phyloP scores from a whole-genome alignment of 2,888 invertebrate species.

The Alloplasta piceator region DNA sequence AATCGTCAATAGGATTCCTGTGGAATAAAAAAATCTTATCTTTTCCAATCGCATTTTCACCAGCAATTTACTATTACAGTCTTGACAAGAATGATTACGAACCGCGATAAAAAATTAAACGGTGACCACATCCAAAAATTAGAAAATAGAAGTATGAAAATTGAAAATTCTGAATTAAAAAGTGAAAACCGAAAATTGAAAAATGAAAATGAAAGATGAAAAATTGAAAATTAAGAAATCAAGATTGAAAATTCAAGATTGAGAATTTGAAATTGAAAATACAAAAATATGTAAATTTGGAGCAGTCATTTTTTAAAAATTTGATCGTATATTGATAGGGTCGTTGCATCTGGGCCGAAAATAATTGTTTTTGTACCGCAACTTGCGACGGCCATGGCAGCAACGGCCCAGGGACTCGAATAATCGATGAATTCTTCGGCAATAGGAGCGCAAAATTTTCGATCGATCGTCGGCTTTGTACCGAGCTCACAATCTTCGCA shows the following conservation, averaged over 20 bases:
- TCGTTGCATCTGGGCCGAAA: neutral
- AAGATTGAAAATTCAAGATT: too few relatives aligned
- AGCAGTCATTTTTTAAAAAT: neutral
- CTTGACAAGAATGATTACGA: too few relatives aligned
- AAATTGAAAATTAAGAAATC: too few relatives aligned
- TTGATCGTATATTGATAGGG: neutral
- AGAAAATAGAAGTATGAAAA: too few relatives aligned
- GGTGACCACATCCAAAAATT: too few relatives aligned
- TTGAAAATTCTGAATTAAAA: too few relatives aligned
- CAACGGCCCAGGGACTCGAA: conserved; percentile 83
- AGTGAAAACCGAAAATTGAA: too few relatives aligned
- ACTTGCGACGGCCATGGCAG: conserved; percentile 82
- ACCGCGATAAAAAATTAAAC: too few relatives aligned
- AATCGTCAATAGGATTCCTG: conserved; percentile 83
- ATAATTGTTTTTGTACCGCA: conserved; percentile 67
- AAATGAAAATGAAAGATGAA: too few relatives aligned
- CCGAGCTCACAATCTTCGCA: conserved; percentile 84
- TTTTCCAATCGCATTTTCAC: neutral
- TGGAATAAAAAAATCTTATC: neutral
- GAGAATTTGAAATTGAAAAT: too few relatives aligned
- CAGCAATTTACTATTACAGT: too few relatives aligned
- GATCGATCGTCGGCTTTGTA: conserved; percentile 78
- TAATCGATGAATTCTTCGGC: conserved; percentile 84
- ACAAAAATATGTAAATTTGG: too few relatives aligned
- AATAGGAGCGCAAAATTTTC: conserved; percentile 81